Percentiles rank a stretch among this genome's conserved stretches.
phyloP scores from a whole-genome alignment of 2,113 vertebrate species.

The Alaudala cheleensis region DNA sequence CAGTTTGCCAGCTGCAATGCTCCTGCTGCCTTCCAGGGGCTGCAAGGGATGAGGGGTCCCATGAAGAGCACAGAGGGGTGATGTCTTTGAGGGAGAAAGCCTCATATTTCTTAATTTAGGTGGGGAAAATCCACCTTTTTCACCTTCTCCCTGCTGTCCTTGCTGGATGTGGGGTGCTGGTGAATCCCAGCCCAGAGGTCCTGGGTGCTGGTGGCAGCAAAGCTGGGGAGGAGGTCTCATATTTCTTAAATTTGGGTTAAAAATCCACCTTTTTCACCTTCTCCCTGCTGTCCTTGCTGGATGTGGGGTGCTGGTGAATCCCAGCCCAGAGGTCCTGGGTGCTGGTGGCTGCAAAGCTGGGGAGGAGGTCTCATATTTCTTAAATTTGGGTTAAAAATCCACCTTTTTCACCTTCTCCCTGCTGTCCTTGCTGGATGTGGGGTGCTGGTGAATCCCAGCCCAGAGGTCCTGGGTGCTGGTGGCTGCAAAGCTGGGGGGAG shows the following conservation, averaged over 20 bases:
- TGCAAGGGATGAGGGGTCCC: neutral
- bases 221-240: neutral
- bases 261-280: neutral
- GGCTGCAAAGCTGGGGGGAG: neutral
- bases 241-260: neutral
- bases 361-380: neutral
- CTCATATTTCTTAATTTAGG: neutral
- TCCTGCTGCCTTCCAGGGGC: neutral
- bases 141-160: neutral
- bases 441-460: neutral
- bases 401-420: neutral
- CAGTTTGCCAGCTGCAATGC: neutral
- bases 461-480: neutral
- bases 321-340: neutral
- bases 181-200: neutral
- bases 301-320: neutral
- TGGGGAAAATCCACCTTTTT: neutral
- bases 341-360: neutral
- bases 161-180: neutral
- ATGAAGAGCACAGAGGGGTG: rapidly evolving
- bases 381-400: neutral
- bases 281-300: neutral
- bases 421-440: neutral
- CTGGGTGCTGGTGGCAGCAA: neutral
- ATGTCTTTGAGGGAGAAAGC: neutral